Base-by-base conservation (phyloP, 2,113 vertebrate genomes). In the Scatophagus argus region DNA sequence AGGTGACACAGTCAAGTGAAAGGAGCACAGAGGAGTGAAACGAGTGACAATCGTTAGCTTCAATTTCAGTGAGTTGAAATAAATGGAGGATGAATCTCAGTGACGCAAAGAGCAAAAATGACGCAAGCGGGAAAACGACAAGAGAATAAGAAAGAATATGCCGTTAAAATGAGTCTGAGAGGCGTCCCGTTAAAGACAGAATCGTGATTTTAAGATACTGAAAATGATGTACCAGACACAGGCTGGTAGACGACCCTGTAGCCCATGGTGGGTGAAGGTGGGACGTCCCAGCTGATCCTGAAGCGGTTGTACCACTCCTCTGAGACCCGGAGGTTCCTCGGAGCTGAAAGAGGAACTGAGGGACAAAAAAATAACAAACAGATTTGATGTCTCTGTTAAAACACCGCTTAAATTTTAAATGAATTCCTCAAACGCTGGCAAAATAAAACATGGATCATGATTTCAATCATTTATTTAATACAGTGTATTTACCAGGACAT, bases 271-370 rank as follows among this genome's bases (percentile, higher is more conserved):
- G 96, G 94, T 0, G 96, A 94, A 0, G 96, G 91, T 0, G 98
- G 97, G 0, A 94, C 89, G 23, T 98, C 96, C 98, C 98, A 99
- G 17, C 95, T 96, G 89, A 99, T 97, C 3, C 98, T 95, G 71
- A 99, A 93, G 23, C 96, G 95, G 81, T 98, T 98, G 89, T 99
- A 99, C 98, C 98, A 99, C 76, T 99, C 96, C 46, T 99, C 98
- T 0, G 97, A 98, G 3, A 99, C 96, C 0, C 95, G 94, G 1
- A 99, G 89, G 68, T 97, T 97, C 71, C 81, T 93, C 0, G 98
- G 98, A 34, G 96, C 95, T 32, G 94, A 96, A 1, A 96, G 90
- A 14, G 97, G 95, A 83, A 97, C 98, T 99, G 86, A 54, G 64
- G 63, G 6, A 2, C 19, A 62, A 1, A 9, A 3, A 36, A 11